Conservation (phyloP, 2,797 vertebrate species). For the Rhincodon typus region DNA sequence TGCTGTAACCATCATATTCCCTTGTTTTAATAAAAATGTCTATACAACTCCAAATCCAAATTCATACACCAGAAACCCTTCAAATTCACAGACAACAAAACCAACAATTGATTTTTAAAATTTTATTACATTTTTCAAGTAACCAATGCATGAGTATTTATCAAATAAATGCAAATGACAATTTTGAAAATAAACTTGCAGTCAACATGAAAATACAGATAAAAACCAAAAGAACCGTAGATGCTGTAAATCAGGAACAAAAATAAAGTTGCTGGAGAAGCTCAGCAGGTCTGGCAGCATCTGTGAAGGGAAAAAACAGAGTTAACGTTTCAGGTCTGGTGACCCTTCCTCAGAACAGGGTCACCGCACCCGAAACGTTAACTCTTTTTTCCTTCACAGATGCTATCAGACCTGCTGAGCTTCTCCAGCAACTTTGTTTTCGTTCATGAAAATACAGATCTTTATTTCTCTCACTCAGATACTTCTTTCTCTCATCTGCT, state of each 20-base stretch:
- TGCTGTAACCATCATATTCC: neutral
- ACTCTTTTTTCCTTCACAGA: too few species aligned
- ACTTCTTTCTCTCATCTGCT: neutral
- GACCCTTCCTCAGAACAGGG: too few species aligned
- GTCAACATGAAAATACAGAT: neutral
- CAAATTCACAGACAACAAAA: neutral
- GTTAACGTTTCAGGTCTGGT: too few species aligned
- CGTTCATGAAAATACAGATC: neutral
- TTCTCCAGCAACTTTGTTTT: too few species aligned
- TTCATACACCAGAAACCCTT: neutral
- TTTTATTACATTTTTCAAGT: neutral
- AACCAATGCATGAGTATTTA: neutral
- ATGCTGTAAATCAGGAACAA: too few species aligned
- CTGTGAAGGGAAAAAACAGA: too few species aligned
- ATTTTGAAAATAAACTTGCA: neutral
- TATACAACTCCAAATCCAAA: neutral
- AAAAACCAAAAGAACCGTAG: too few species aligned
- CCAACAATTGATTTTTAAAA: neutral
- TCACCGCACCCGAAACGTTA: too few species aligned
- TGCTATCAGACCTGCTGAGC: too few species aligned
- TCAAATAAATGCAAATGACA: neutral
- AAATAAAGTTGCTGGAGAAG: too few species aligned
- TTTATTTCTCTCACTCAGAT: neutral
- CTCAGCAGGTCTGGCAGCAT: too few species aligned
- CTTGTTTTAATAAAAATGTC: neutral